Evolutionary conservation across 2,888 invertebrate species (phyloP).

Genomic region (Argyresthia goedartella): DNA sequence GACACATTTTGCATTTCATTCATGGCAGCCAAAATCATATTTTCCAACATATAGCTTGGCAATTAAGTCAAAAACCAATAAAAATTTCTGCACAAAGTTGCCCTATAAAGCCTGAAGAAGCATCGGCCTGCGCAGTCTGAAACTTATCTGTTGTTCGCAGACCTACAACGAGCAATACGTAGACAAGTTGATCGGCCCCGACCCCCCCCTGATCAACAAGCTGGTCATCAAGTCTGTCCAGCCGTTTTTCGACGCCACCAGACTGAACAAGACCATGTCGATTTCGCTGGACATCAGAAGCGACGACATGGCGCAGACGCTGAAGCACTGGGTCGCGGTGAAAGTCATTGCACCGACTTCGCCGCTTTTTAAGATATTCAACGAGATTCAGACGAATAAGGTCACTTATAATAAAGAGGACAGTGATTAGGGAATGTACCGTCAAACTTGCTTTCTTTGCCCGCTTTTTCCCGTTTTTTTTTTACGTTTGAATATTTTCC

Average conservation of each 20-base stretch:
- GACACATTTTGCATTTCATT: no score
- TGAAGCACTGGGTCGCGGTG: conserved; percentile 32
- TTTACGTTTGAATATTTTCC: no score
- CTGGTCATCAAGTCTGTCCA: conserved; percentile 26
- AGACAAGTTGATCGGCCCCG: conserved; percentile 33
- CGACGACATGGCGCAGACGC: conserved; percentile 30
- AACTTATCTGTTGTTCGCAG: conserved; percentile 1
- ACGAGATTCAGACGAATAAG: conserved; percentile 35
- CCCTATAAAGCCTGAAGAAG: no score
- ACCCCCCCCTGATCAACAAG: conserved; percentile 38
- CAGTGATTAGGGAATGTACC: not conserved
- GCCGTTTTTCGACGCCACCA: conserved; percentile 27
- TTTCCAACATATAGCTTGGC: no score
- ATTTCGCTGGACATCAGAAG: conserved; percentile 29
- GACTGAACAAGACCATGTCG: conserved; percentile 33
- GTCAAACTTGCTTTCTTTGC: no score
- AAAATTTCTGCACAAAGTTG: no score
- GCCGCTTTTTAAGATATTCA: conserved; percentile 35
- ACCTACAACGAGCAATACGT: conserved; percentile 34
- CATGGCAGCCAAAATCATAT: no score
- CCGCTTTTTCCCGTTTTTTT: no score
- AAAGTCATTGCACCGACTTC: conserved; percentile 38
- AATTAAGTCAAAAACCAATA: no score
- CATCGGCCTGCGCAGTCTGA: no score
- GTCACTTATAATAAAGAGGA: conserved; percentile 5